These are phyloP conservation scores for Drosophila mimica DNA, from an alignment of 2,888 invertebrate species.

Conservation along the genomic window DNA sequence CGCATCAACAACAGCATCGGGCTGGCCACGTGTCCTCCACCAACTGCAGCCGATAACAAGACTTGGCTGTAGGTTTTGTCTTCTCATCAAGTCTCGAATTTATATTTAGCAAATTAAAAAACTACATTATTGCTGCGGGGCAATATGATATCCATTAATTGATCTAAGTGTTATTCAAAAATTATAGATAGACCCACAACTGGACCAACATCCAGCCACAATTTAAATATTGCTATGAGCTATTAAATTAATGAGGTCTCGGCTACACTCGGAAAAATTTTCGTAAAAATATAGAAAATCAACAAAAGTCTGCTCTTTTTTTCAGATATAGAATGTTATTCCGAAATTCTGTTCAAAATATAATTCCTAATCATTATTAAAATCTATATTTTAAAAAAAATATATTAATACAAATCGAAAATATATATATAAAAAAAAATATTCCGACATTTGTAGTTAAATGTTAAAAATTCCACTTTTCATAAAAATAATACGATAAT, in stretches of 20 bases:
- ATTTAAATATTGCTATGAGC: background rate
- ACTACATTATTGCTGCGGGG: slow-evolving; percentile 4
- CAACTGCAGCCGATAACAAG: slow-evolving; percentile 65
- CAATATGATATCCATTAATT: background rate
- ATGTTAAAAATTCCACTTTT: background rate
- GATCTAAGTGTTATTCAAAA: slow-evolving; percentile 2
- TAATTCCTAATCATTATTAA: no score
- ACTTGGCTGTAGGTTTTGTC: slow-evolving; percentile 77
- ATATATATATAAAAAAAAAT: no score
- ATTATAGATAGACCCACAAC: slow-evolving; percentile 2
- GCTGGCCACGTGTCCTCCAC: background rate
- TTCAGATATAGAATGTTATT: background rate
- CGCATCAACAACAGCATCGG: slow-evolving; percentile 47
- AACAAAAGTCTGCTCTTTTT: background rate
- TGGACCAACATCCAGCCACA: background rate
- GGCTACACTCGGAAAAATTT: background rate
- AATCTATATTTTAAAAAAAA: no score
- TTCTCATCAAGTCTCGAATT: slow-evolving; percentile 44
- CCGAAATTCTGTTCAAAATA: background rate
- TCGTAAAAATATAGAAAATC: background rate
- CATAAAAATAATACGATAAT: background rate
- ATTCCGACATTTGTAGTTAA: background rate
- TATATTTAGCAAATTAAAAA: slow-evolving; percentile 8
- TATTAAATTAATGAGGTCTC: background rate
- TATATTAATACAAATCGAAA: no score